These are phyloP conservation scores for Platygyra sinensis DNA, from an alignment of 64 coral and sea anemone species.

Conservation along the genomic window DNA sequence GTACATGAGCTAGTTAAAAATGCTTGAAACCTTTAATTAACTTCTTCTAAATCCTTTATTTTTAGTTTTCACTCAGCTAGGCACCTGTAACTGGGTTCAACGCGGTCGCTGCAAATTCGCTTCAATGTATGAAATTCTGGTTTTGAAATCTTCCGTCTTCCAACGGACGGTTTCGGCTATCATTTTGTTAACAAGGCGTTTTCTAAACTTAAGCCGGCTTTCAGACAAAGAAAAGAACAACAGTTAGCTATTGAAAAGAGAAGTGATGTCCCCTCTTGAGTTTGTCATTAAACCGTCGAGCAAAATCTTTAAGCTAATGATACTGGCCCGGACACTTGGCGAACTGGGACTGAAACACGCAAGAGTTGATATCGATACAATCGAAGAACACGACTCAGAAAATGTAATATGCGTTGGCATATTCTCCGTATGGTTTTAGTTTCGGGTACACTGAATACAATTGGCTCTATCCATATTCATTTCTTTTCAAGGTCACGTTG, in stretches of 20 bases:
- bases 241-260: too few relatives aligned
- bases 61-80: not conserved
- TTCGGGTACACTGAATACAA: not conserved
- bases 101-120: not conserved
- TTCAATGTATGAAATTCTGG: not conserved
- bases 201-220: too few relatives aligned
- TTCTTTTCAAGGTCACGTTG: not conserved
- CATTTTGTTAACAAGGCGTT: too few relatives aligned
- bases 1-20: not conserved
- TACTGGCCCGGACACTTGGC: too few relatives aligned
- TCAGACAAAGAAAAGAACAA: too few relatives aligned
- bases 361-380: too few relatives aligned
- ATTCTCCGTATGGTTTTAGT: not conserved
- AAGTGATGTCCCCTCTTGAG: too few relatives aligned
- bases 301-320: too few relatives aligned
- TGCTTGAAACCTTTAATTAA: conserved; percentile 1
- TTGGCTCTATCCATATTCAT: not conserved
- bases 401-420: not conserved
- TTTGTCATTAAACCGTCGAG: too few relatives aligned
- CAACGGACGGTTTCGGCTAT: too few relatives aligned
- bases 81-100: not conserved
- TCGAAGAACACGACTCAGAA: not conserved
- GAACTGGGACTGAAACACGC: too few relatives aligned
- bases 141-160: too few relatives aligned
- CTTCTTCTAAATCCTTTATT: not conserved